phyloP scores from a whole-genome alignment of 2,888 invertebrate species.

The Platypus cylindrus region DNA sequence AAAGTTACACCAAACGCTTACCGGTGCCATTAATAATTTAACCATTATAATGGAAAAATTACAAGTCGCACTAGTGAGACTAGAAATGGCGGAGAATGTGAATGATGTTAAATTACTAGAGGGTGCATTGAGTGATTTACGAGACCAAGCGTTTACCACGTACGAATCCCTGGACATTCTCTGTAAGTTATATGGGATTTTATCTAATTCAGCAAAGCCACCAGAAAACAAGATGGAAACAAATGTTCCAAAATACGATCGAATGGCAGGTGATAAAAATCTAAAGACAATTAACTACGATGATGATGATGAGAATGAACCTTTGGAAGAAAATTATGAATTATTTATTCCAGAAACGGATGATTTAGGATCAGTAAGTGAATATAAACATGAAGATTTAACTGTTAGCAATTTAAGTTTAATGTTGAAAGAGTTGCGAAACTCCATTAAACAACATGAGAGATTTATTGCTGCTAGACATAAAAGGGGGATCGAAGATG shows the following conservation, averaged over 20 bases:
- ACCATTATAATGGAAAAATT: slow-evolving; percentile 22
- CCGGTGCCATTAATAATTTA: slow-evolving; percentile 18
- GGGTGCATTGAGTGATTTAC: slow-evolving; percentile 17
- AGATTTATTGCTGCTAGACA: slow-evolving; percentile 21
- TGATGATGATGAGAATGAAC: slow-evolving; percentile 17
- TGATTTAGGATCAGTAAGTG: not conserved
- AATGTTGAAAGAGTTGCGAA: slow-evolving; percentile 21
- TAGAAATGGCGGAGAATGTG: slow-evolving; percentile 8
- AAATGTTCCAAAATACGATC: not conserved
- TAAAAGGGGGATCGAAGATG: slow-evolving; percentile 18
- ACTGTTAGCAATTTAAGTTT: slow-evolving; percentile 16
- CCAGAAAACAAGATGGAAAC: not conserved
- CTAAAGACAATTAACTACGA: slow-evolving; percentile 2
- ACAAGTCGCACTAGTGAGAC: slow-evolving; percentile 13
- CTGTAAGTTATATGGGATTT: slow-evolving; percentile 20
- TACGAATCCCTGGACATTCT: slow-evolving; percentile 24
- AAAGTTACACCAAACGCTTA: slow-evolving; percentile 19
- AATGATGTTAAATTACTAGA: slow-evolving; percentile 13
- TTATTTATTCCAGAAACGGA: slow-evolving; percentile 16
- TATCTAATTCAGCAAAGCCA: slow-evolving; percentile 10
- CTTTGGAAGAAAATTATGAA: slow-evolving; percentile 22
- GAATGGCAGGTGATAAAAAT: not conserved
- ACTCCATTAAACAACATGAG: slow-evolving; percentile 20
- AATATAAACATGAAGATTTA: too few relatives aligned
- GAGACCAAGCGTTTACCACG: slow-evolving; percentile 20